Percentiles rank a stretch among this genome's conserved stretches.
phyloP scores from a whole-genome alignment of 2,888 invertebrate species.

The Apeira syringaria region DNA sequence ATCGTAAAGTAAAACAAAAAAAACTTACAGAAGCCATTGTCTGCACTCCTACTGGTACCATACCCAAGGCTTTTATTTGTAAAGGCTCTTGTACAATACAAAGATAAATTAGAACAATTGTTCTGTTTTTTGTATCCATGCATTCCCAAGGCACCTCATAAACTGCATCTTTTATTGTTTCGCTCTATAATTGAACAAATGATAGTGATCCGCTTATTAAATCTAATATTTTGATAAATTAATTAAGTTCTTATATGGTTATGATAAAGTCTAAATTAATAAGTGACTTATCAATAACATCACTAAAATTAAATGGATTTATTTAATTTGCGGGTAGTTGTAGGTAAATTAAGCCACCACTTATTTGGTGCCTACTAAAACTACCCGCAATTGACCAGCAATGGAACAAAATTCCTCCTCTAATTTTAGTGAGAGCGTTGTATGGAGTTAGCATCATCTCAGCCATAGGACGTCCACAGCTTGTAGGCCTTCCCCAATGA shows the following conservation, averaged over 20 bases:
- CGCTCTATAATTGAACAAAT: conserved; percentile 44
- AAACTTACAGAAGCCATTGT: conserved; percentile 43
- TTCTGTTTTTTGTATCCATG: conserved; percentile 40
- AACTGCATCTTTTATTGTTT: conserved; percentile 38
- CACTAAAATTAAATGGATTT: no score
- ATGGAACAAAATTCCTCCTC: neutral
- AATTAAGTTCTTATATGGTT: no score
- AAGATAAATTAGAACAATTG: conserved; percentile 36
- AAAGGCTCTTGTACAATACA: conserved; percentile 39
- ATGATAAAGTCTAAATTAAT: no score
- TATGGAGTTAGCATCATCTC: neutral
- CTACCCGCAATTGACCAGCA: no score
- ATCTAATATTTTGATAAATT: no score
- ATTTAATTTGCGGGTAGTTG: no score
- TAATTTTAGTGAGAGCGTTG: neutral
- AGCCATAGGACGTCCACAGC: no score
- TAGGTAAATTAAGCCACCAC: no score
- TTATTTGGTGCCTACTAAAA: no score
- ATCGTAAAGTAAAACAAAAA: neutral
- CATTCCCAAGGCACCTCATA: conserved; percentile 47
- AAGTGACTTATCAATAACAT: no score
- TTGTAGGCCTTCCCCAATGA: no score
- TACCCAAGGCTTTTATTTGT: conserved; percentile 39
- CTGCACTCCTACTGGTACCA: conserved; percentile 41
- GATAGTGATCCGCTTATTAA: no score